Evolutionary conservation across 92 coral and sea anemone genomes (phyloP).

Genomic region (Parazoanthus darwini): DNA sequence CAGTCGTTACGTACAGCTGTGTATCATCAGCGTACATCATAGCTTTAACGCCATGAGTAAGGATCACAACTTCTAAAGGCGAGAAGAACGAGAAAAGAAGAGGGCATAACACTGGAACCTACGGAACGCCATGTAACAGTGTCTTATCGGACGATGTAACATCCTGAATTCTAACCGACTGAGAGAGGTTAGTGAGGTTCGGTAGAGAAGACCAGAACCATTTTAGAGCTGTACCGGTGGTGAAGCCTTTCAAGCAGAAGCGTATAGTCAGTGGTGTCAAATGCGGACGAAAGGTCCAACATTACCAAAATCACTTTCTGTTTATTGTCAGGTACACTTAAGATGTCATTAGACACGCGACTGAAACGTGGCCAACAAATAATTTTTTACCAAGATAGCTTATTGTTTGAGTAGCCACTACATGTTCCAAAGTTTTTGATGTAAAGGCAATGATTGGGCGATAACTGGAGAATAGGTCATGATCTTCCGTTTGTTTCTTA

Average conservation of each 20-base stretch:
- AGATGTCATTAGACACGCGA: neutral
- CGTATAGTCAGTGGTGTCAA: slow-evolving; percentile 14
- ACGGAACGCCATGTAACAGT: too few species aligned
- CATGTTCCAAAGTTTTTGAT: slow-evolving; percentile 27
- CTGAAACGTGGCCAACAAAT: too few species aligned
- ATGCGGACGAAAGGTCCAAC: neutral
- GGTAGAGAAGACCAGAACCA: slow-evolving; percentile 13
- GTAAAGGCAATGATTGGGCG: slow-evolving; percentile 41
- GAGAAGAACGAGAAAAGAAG: neutral
- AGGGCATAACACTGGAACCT: neutral
- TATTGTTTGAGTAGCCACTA: slow-evolving; percentile 9
- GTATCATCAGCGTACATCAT: neutral
- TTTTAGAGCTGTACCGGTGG: neutral
- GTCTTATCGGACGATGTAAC: neutral
- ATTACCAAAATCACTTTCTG: slow-evolving; percentile 26
- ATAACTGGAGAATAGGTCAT: slow-evolving; percentile 8
- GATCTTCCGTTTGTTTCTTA: slow-evolving; percentile 28
- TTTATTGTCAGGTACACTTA: neutral
- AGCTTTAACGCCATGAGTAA: neutral
- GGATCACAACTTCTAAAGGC: neutral
- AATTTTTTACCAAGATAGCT: slow-evolving; percentile 6
- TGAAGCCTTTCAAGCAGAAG: neutral
- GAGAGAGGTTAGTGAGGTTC: neutral
- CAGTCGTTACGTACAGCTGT: neutral
- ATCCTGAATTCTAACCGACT: slow-evolving; percentile 20